These are phyloP conservation scores for Eupithecia centaureata DNA, from an alignment of 2,888 invertebrate genomes.

Conservation along the genomic window DNA sequence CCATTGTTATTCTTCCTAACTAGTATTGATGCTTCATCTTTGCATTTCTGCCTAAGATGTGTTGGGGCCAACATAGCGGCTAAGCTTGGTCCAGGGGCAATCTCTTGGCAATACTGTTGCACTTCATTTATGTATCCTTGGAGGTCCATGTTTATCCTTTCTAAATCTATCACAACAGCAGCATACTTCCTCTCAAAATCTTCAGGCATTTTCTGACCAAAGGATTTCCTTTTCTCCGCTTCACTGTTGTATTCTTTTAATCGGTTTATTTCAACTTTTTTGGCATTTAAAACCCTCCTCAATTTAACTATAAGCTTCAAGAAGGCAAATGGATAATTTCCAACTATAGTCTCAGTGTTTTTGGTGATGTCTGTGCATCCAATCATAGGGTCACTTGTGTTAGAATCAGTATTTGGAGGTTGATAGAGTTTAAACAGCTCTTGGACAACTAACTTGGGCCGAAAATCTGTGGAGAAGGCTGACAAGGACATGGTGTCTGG, in stretches of 20 bases:
- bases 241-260: constrained; percentile 94
- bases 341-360: constrained; percentile 83
- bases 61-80: constrained; percentile 95
- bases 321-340: constrained; percentile 93
- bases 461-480: constrained; percentile 91
- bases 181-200: constrained; percentile 97
- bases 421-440: constrained; percentile 80
- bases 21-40: constrained; percentile 91
- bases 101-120: constrained; percentile 92
- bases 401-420: constrained; percentile 55
- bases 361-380: constrained; percentile 76
- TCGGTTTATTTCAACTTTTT: constrained; percentile 90
- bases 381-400: constrained; percentile 88
- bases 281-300: constrained; percentile 92
- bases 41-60: constrained; percentile 93
- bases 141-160: constrained; percentile 94
- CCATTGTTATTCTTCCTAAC: constrained; percentile 89
- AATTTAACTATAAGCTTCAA: constrained; percentile 94
- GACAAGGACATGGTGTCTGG: constrained; percentile 95
- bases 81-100: constrained; percentile 93
- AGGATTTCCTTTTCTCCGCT: constrained; percentile 93
- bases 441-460: constrained; percentile 87
- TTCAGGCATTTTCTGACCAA: constrained; percentile 89
- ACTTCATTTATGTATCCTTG: constrained; percentile 93
- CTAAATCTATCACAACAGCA: constrained; percentile 92